Evolutionary conservation across 2,113 vertebrate genomes (phyloP).

Genomic region (Campylorhamphus procurvoides): DNA sequence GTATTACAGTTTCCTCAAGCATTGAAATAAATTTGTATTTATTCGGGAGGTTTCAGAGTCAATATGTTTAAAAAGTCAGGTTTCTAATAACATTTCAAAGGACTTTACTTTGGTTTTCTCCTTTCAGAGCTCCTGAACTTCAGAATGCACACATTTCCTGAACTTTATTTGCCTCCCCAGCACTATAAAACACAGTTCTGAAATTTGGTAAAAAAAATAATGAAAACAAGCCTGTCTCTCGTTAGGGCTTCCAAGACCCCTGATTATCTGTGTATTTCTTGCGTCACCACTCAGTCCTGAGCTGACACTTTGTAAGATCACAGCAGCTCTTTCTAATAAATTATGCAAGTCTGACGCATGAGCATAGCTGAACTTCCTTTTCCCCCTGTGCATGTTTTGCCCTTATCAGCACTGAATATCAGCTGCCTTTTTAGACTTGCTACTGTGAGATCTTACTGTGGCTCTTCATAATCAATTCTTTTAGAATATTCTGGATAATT

Average conservation of each 20-base stretch:
- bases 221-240: background rate
- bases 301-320: background rate
- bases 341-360: background rate
- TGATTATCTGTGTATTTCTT: background rate
- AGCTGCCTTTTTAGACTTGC: background rate
- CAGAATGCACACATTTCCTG: background rate
- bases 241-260: background rate
- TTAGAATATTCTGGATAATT: background rate
- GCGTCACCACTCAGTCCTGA: background rate
- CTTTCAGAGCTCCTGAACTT: background rate
- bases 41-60: background rate
- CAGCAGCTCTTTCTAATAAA: background rate
- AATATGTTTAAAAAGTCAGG: background rate
- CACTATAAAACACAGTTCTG: background rate
- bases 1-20: background rate
- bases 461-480: background rate
- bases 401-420: background rate
- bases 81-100: background rate
- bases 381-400: background rate
- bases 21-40: background rate
- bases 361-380: background rate
- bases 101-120: background rate
- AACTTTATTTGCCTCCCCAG: background rate
- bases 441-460: background rate
- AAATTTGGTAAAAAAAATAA: background rate